Evolutionary conservation across 2,888 invertebrate species (phyloP).

Genomic region (Andrena camellia): DNA sequence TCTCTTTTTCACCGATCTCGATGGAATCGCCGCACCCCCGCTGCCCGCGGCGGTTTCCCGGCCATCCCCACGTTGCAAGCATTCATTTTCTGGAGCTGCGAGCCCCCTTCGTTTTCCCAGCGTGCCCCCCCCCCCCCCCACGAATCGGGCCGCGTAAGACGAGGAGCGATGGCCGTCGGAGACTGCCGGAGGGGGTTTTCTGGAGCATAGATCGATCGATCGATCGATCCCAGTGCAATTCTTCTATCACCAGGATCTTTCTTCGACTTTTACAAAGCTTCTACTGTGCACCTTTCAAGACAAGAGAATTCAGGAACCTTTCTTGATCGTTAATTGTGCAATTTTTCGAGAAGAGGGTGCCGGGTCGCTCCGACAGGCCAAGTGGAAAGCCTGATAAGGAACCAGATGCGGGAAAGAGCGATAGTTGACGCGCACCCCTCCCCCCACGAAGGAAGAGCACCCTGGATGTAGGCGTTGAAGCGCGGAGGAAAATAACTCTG

Average conservation of each 20-base stretch:
- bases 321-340: background rate
- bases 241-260: background rate
- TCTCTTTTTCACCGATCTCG: conserved; percentile 57
- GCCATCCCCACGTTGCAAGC: conserved; percentile 14
- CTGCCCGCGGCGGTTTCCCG: conserved; percentile 30
- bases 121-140: background rate
- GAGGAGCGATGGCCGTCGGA: too few relatives aligned
- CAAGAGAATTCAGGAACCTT: background rate
- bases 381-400: conserved; percentile 33
- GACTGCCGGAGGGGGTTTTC: background rate
- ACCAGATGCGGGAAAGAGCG: background rate
- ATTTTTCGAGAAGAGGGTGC: background rate
- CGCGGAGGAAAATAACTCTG: conserved; percentile 76
- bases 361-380: background rate
- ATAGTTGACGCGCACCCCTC: background rate
- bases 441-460: conserved; percentile 8
- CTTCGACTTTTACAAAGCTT: too few relatives aligned
- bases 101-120: background rate
- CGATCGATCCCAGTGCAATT: background rate
- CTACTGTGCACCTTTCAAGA: too few relatives aligned
- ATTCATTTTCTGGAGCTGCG: conserved; percentile 17
- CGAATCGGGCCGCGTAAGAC: background rate
- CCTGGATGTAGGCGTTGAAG: conserved; percentile 56
- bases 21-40: conserved; percentile 35
- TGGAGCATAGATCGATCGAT: background rate